These are phyloP conservation scores for Pemphigus obesinymphae DNA, from an alignment of 1,140 invertebrate genomes.

Conservation along the genomic window DNA sequence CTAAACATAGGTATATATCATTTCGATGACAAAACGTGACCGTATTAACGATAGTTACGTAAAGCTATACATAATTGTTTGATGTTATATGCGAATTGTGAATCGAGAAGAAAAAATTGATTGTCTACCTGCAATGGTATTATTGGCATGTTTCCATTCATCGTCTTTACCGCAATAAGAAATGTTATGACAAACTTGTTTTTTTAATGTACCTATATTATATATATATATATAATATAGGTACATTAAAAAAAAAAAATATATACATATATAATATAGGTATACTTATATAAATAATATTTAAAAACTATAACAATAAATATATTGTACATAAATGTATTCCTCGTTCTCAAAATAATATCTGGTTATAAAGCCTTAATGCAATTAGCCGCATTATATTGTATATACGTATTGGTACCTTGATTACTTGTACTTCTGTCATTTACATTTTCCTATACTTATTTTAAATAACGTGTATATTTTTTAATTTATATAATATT, in stretches of 20 bases:
- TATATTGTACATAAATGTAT: background rate
- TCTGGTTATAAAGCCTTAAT: no score
- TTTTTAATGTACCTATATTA: background rate
- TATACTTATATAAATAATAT: background rate
- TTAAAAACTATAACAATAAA: background rate
- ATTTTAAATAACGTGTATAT: no score
- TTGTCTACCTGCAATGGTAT: background rate
- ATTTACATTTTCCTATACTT: no score
- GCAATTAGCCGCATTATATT: no score
- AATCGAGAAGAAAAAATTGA: slow-evolving; percentile 21
- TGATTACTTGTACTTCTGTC: no score
- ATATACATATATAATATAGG: background rate
- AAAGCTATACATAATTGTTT: slow-evolving; percentile 15
- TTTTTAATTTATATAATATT: no score
- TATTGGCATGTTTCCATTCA: slow-evolving; percentile 33
- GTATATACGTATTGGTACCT: no score
- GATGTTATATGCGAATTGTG: slow-evolving; percentile 5
- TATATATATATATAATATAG: background rate
- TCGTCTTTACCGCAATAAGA: background rate
- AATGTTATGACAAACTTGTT: background rate
- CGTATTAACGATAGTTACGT: slow-evolving; percentile 17
- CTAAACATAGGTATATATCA: no score
- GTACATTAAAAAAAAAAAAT: background rate
- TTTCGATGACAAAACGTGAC: slow-evolving; percentile 10
- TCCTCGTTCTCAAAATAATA: background rate